Evolutionary conservation across 1,140 invertebrate genomes (phyloP).

Genomic region (Hylaeus anthracinus): DNA sequence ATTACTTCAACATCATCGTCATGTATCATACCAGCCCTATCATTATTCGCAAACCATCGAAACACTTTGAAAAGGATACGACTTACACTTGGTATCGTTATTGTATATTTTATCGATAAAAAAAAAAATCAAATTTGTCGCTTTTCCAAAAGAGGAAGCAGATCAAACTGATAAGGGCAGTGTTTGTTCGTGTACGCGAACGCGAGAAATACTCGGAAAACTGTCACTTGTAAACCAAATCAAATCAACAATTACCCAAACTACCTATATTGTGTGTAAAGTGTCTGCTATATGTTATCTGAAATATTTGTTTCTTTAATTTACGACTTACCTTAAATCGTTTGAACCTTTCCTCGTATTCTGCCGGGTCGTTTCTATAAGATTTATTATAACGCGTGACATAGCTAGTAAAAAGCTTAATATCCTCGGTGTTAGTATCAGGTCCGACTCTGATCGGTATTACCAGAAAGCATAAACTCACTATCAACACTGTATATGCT

Average conservation of each 20-base stretch:
- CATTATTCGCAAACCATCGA: too few species aligned
- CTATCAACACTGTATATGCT: constrained; percentile 67
- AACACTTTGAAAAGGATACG: too few species aligned
- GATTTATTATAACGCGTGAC: constrained; percentile 85
- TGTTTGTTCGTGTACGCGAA: neutral
- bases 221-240: too few species aligned
- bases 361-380: constrained; percentile 82
- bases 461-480: constrained; percentile 80
- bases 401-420: constrained; percentile 83
- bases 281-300: neutral
- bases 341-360: constrained; percentile 83
- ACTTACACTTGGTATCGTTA: too few species aligned
- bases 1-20: too few species aligned
- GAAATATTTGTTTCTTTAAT: neutral
- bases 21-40: too few species aligned
- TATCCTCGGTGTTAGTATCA: constrained; percentile 65
- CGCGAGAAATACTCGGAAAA: constrained; percentile 28
- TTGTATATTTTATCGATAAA: too few species aligned
- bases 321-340: constrained; percentile 84
- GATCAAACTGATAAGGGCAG: neutral
- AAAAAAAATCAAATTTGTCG: neutral
- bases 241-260: neutral
- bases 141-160: neutral
- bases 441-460: constrained; percentile 79
- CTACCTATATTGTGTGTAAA: neutral